Evolutionary conservation across 2,888 invertebrate species (phyloP).

Genomic region (Agriopis marginaria): DNA sequence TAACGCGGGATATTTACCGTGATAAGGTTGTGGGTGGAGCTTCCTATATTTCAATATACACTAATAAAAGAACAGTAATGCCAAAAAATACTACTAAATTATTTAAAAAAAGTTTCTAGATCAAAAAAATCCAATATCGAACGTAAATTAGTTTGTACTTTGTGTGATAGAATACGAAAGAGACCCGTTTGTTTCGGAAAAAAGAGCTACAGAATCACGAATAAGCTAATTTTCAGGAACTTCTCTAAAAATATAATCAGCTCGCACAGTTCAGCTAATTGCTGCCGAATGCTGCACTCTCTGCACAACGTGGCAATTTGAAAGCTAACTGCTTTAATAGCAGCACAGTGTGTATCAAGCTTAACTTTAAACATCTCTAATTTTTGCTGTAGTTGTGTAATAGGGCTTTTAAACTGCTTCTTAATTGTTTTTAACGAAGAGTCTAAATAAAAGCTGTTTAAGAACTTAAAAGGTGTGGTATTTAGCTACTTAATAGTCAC

Average conservation of each 20-base stretch:
- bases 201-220: neutral
- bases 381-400: conserved; percentile 34
- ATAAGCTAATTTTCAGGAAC: conserved; percentile 17
- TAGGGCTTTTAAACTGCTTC: neutral
- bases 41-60: too few relatives aligned
- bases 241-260: conserved; percentile 30
- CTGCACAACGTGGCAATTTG: conserved; percentile 58
- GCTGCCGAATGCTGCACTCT: conserved; percentile 51
- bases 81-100: too few relatives aligned
- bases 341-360: conserved; percentile 43
- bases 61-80: too few relatives aligned
- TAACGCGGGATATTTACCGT: too few relatives aligned
- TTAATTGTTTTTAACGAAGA: neutral
- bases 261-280: conserved; percentile 53
- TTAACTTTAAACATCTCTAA: conserved; percentile 33
- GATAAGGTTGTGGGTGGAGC: too few relatives aligned
- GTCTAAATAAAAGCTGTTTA: too few relatives aligned
- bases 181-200: neutral
- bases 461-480: too few relatives aligned
- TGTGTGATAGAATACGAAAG: neutral
- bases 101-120: too few relatives aligned
- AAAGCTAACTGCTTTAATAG: conserved; percentile 66
- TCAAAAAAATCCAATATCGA: too few relatives aligned
- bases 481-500: too few relatives aligned
- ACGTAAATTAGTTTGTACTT: too few relatives aligned